These are phyloP conservation scores for Cassiopea andromeda DNA, from an alignment of 30 jellyfish, hydroid and myxozoan genomes.

Conservation along the genomic window DNA sequence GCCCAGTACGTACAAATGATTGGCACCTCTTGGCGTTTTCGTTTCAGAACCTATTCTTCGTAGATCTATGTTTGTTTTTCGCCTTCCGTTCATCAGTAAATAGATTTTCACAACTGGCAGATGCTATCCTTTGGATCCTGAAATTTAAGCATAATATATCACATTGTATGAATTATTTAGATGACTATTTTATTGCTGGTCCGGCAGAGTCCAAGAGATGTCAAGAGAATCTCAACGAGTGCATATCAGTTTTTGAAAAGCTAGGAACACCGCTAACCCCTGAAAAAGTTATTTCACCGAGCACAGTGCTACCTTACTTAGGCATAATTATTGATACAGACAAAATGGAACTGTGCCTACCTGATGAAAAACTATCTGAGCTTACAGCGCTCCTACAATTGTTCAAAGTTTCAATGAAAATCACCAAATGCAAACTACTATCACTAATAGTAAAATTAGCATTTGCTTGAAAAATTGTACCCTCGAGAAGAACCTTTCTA, in stretches of 20 bases:
- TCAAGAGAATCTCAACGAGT: too few species aligned
- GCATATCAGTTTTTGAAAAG: background rate
- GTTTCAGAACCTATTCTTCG: background rate
- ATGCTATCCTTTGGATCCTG: conserved; percentile 15
- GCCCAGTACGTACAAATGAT: conserved; percentile 51
- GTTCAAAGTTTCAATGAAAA: background rate
- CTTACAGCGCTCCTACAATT: background rate
- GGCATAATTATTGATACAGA: too few species aligned
- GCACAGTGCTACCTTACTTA: background rate
- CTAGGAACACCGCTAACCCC: conserved; percentile 38
- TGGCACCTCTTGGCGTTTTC: conserved; percentile 37
- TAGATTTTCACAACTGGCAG: conserved; percentile 23
- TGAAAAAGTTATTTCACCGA: conserved; percentile 24
- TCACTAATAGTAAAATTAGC: conserved; percentile 30
- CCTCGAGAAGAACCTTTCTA: background rate
- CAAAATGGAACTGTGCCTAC: conserved; percentile 11
- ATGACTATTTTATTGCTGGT: too few species aligned
- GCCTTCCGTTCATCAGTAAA: conserved; percentile 29
- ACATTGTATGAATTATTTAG: background rate
- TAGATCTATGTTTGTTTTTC: conserved; percentile 43
- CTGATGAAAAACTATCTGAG: background rate
- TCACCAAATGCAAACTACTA: conserved; percentile 28
- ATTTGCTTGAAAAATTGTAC: conserved; percentile 7
- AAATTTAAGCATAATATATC: background rate
- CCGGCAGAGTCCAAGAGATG: too few species aligned